A percentile compares a stretch with the other conserved stretches of the same genome.
Evolutionary conservation across 2,113 vertebrate genomes (phyloP).

Genomic region (Salvator merianae): DNA sequence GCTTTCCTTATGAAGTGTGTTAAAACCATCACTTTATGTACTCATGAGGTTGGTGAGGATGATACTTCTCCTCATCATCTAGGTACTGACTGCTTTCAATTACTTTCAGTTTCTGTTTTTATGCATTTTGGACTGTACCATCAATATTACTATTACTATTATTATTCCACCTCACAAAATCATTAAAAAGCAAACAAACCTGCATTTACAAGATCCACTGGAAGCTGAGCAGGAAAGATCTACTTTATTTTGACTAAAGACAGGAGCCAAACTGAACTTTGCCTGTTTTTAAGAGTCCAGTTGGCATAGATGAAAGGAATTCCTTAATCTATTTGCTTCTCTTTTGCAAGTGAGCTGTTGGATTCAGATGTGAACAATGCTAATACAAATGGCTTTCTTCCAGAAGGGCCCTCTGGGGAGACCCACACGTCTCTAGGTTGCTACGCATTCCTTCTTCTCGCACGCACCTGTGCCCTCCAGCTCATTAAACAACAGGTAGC

Average conservation of each 20-base stretch:
- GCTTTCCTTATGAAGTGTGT: no score
- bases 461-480: not conserved
- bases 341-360: conserved; percentile 16
- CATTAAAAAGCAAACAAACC: not conserved
- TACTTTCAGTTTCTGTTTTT: no score
- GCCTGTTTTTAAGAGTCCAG: conserved; percentile 43
- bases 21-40: no score
- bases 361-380: not conserved
- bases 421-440: not conserved
- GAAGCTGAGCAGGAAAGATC: not conserved
- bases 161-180: conserved; percentile 11
- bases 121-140: no score
- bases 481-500: not conserved
- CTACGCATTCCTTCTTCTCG: not conserved
- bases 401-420: not conserved
- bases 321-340: conserved; percentile 48
- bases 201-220: conserved; percentile 26
- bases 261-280: conserved; percentile 44
- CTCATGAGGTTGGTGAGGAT: no score
- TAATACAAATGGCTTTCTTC: not conserved
- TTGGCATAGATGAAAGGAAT: conserved; percentile 27
- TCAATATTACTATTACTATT: no score
- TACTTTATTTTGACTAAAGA: conserved; percentile 27
- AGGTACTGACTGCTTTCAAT: no score
- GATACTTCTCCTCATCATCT: no score